phyloP scores from a whole-genome alignment of 92 coral and sea anemone species.

The Montipora capitata region DNA sequence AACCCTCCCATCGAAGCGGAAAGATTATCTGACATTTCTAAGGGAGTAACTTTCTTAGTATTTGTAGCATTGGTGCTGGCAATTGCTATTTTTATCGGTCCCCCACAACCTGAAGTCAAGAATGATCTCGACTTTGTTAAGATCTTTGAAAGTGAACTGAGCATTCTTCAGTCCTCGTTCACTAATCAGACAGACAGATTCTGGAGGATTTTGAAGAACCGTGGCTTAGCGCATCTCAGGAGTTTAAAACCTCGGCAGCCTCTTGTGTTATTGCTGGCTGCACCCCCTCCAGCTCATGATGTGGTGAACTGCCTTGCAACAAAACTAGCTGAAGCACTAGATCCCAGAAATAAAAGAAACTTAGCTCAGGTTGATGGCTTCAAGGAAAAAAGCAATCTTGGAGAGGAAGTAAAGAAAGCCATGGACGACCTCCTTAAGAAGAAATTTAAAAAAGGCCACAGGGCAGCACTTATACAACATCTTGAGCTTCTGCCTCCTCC shows the following conservation, averaged over 20 bases:
- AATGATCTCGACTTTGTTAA: slow-evolving; percentile 43
- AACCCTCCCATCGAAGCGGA: no score
- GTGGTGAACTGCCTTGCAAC: slow-evolving; percentile 84
- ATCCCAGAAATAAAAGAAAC: slow-evolving; percentile 33
- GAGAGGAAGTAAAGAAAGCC: slow-evolving; percentile 70
- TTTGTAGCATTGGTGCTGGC: background rate
- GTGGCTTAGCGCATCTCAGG: slow-evolving; percentile 83
- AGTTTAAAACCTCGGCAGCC: slow-evolving; percentile 75
- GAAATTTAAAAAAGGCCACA: slow-evolving; percentile 66
- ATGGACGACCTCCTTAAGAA: slow-evolving; percentile 67
- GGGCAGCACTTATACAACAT: slow-evolving; percentile 77
- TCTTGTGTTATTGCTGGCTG: slow-evolving; percentile 84
- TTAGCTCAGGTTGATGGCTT: slow-evolving; percentile 53
- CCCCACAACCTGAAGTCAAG: background rate
- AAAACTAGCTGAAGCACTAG: slow-evolving; percentile 69
- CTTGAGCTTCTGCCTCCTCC: slow-evolving; percentile 87
- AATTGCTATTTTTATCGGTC: background rate
- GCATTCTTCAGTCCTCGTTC: slow-evolving; percentile 58
- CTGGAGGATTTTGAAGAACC: slow-evolving; percentile 70
- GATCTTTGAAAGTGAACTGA: slow-evolving; percentile 62
- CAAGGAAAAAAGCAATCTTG: background rate
- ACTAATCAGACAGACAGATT: slow-evolving; percentile 84
- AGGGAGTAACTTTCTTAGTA: background rate
- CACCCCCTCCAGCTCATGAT: slow-evolving; percentile 77
- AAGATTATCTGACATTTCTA: no score